Evolutionary conservation across 1,140 invertebrate species (phyloP).

Genomic region (Sipha flava): DNA sequence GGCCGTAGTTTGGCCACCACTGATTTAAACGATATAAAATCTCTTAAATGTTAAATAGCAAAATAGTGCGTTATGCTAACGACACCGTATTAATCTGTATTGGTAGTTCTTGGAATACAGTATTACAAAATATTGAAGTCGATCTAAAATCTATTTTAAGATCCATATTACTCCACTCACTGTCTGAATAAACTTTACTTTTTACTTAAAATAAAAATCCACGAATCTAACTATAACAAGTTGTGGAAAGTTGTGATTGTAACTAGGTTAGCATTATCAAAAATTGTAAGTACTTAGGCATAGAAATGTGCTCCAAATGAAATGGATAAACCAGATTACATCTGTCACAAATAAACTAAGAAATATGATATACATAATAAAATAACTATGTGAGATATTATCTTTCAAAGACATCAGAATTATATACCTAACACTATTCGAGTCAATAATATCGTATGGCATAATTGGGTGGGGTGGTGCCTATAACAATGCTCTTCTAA

Average conservation of each 20-base stretch:
- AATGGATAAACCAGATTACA: background rate
- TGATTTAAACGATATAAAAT: background rate
- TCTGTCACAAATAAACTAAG: background rate
- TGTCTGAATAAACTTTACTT: background rate
- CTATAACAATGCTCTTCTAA: background rate
- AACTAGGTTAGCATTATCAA: background rate
- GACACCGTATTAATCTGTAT: background rate
- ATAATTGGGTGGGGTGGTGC: background rate
- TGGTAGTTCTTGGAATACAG: background rate
- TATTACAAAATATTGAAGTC: background rate
- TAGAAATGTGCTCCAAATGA: background rate
- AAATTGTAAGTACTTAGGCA: background rate
- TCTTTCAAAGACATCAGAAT: background rate
- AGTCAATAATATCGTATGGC: too few relatives aligned
- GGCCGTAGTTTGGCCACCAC: too few relatives aligned
- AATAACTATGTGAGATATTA: too few relatives aligned
- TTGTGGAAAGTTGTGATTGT: background rate
- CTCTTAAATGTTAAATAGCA: background rate
- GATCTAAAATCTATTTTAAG: background rate
- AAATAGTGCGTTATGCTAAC: background rate
- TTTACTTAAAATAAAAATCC: background rate
- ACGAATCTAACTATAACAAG: background rate
- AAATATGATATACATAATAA: background rate
- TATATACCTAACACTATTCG: too few relatives aligned
- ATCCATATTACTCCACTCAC: background rate